phyloP scores from a whole-genome alignment of 2,113 vertebrate species.

The Crotalus tigris region DNA sequence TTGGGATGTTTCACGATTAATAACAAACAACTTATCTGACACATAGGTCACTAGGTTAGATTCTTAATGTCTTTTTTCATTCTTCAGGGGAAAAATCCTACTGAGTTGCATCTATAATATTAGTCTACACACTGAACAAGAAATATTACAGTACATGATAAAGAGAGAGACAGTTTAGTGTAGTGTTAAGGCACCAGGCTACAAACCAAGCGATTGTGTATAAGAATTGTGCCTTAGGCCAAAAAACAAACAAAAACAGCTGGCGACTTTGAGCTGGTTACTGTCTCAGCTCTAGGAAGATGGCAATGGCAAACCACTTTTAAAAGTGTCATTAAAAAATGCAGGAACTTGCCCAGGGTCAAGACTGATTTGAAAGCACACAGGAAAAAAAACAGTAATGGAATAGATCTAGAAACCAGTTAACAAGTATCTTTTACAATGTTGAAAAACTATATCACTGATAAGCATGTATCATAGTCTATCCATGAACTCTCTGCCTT shows the following conservation, averaged over 20 bases:
- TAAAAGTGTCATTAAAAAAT: background rate
- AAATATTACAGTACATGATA: background rate
- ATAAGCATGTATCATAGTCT: background rate
- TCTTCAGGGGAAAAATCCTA: background rate
- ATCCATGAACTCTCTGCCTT: background rate
- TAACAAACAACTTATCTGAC: background rate
- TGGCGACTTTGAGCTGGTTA: background rate
- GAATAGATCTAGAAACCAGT: background rate
- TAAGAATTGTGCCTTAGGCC: background rate
- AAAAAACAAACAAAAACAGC: background rate
- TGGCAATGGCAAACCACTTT: background rate
- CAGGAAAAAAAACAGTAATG: background rate
- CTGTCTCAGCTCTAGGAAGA: background rate
- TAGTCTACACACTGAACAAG: background rate
- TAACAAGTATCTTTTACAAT: background rate
- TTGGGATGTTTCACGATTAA: background rate
- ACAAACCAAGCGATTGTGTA: background rate
- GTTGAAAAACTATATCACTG: background rate
- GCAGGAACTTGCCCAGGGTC: background rate
- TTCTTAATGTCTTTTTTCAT: background rate
- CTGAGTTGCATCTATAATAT: background rate
- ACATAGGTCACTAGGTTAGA: background rate
- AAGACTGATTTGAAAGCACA: background rate
- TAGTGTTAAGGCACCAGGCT: background rate
- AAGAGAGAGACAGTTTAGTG: background rate